Conservation (phyloP, 2,888 invertebrate genomes). For the Hemaris fuciformis region DNA sequence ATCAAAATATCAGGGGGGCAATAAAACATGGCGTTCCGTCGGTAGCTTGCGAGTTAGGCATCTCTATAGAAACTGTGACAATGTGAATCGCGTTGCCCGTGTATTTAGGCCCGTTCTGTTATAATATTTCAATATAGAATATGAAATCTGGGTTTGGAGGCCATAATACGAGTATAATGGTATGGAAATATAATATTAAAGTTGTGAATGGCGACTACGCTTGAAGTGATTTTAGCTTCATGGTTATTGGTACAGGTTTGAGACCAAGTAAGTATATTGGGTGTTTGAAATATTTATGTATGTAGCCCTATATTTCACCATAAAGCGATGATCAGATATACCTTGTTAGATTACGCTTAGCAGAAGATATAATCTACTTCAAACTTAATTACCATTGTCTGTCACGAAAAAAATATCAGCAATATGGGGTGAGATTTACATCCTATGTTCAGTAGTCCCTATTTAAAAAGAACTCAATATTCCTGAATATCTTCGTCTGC, state of each 20-base stretch:
- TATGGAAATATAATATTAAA: not conserved
- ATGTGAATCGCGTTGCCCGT: constrained; percentile 22
- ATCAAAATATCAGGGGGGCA: constrained; percentile 35
- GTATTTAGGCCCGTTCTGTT: constrained; percentile 27
- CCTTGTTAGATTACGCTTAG: too few species aligned
- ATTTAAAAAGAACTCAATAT: too few species aligned
- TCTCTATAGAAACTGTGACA: constrained; percentile 25
- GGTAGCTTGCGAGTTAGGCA: constrained; percentile 16
- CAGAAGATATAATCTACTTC: too few species aligned
- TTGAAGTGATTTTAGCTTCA: not conserved
- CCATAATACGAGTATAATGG: constrained; percentile 22
- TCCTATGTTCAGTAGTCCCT: too few species aligned
- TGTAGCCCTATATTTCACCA: too few species aligned
- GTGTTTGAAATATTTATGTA: too few species aligned
- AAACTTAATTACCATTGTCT: too few species aligned
- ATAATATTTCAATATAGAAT: constrained; percentile 34
- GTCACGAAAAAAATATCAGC: too few species aligned
- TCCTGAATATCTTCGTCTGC: too few species aligned
- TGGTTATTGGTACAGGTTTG: not conserved
- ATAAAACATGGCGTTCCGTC: constrained; percentile 35
- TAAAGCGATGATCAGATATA: too few species aligned
- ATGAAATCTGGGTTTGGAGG: constrained; percentile 25
- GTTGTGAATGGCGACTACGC: not conserved
- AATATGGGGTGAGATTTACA: too few species aligned
- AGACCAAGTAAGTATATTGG: not conserved